Base-by-base conservation (phyloP, 2,797 vertebrate species). In the Muraenolepis orangiensis region DNA sequence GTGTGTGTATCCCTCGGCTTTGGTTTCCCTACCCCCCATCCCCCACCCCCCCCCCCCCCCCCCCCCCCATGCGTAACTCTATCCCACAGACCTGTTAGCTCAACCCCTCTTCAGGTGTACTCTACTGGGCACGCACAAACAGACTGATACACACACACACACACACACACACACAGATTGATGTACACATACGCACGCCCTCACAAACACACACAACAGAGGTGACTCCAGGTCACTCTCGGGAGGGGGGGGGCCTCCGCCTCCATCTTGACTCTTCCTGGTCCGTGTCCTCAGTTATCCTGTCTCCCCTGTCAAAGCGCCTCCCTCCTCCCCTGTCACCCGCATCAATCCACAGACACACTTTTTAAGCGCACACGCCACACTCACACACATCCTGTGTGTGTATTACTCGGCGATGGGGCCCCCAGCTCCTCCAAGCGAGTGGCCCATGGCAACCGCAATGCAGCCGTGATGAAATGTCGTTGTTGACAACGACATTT, bases 11-110 rank as follows among this genome's bases (percentile, higher is more conserved):
- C 66, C n/a, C 28, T 51, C 57, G 66, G 72, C 42, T 85, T 82
- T 51, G 76, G 67, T 86, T 82, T 83, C 76, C 73, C 7, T 57
- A 68, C 30, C 68, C 72, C 69, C n/a, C n/a, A n/a, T n/a, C n/a
- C n/a, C n/a, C n/a, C n/a, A n/a, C n/a, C n/a, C n/a, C 76, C 73
- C 7, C 42, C 66, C 30, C 68, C 72, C 69, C 76, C 73, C 7
- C 42, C 66, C 30, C 68, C 72, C 69, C 72, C 74, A 75, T 84
- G 79, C 77, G 71, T 57, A 61, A 69, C 34, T 69, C 11, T 14
- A 72, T 70, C 76, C 28, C 72, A 68, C 42, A 57, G 66, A 78
- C 30, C 29, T 30, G 46, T 77, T 72, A 72, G 23, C 16, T n/a
- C 20, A n/a, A 6, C 18, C 57, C 71, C 42, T 76, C 74, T 74